Evolutionary conservation across 35 echinoderm and acorn worm species (phyloP).

Genomic region (Apostichopus parvimensis): DNA sequence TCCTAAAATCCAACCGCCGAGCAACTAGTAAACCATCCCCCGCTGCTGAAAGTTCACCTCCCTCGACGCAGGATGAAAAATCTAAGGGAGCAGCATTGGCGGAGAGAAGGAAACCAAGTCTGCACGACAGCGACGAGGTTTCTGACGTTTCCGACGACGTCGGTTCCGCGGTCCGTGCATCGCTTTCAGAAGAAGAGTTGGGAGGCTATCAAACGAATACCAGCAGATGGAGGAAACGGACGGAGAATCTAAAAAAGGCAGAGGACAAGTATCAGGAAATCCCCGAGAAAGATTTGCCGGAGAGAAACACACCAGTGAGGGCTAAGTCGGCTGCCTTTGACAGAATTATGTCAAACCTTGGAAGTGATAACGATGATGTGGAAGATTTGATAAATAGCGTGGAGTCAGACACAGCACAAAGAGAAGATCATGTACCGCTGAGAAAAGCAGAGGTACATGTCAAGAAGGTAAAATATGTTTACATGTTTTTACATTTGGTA

Average conservation of each 20-base stretch:
- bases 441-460: neutral
- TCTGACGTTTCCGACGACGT: neutral
- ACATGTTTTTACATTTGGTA: neutral
- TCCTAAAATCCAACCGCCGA: conserved; percentile 6
- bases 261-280: neutral
- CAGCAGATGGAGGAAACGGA: neutral
- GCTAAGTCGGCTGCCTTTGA: conserved; percentile 27
- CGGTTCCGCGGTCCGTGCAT: neutral
- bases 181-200: neutral
- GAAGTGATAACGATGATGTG: conserved; percentile 43
- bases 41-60: neutral
- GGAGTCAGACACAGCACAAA: neutral
- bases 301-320: neutral
- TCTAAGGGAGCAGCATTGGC: neutral
- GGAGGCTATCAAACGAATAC: neutral
- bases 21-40: neutral
- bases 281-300: neutral
- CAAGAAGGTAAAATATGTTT: neutral
- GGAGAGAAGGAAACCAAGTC: neutral
- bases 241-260: neutral
- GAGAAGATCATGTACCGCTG: neutral
- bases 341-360: conserved; percentile 37
- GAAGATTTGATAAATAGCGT: conserved; percentile 3
- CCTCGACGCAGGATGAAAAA: neutral
- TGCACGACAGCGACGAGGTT: neutral